Conservation (phyloP, 2,113 vertebrate genomes). For the Mormyrus lacerda region DNA sequence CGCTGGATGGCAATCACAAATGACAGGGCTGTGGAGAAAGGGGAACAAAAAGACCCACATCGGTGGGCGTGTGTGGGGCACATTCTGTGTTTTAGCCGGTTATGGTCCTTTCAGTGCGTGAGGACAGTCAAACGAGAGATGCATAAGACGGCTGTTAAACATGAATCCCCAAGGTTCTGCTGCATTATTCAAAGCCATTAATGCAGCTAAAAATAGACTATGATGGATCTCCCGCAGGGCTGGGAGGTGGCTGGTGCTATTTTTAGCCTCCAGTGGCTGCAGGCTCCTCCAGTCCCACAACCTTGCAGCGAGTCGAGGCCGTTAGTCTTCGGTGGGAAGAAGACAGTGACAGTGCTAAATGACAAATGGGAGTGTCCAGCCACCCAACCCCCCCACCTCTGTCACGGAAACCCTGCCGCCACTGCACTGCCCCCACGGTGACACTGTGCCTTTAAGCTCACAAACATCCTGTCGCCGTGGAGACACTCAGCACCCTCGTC, state of each 20-base stretch:
- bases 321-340: background rate
- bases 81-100: background rate
- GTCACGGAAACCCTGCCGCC: background rate
- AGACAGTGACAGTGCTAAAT: background rate
- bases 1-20: background rate
- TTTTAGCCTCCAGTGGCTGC: background rate
- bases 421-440: background rate
- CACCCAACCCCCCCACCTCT: background rate
- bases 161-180: background rate
- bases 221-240: background rate
- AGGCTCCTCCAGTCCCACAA: background rate
- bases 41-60: too few species aligned
- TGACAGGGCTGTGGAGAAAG: too few species aligned
- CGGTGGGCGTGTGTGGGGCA: too few species aligned
- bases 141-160: background rate
- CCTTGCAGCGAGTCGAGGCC: background rate
- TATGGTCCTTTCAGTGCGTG: background rate
- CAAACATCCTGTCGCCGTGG: background rate
- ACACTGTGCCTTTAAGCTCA: background rate
- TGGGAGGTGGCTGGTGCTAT: background rate
- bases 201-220: background rate
- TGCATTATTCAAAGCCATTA: background rate
- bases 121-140: too few species aligned
- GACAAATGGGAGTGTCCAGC: background rate
- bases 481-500: background rate